A percentile compares a stretch with the other conserved stretches of the same genome.
phyloP scores from a whole-genome alignment of 1,140 invertebrate species.

The Mamestra configurata region DNA sequence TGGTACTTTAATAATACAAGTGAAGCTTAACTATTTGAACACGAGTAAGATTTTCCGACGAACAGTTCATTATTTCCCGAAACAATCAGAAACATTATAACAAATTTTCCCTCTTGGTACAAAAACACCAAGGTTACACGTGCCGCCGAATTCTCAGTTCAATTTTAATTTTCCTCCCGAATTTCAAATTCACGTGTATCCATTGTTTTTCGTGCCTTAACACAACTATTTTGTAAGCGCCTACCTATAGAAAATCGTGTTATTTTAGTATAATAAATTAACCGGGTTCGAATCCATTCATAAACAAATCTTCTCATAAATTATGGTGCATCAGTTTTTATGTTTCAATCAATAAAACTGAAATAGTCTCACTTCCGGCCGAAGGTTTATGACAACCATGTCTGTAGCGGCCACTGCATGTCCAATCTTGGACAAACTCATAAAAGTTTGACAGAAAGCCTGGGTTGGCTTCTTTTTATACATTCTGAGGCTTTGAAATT shows the following conservation, averaged over 20 bases:
- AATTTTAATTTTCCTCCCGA: slow-evolving; percentile 33
- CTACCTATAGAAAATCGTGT: slow-evolving; percentile 32
- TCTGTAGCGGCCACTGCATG: slow-evolving; percentile 52
- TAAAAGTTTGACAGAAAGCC: slow-evolving; percentile 39
- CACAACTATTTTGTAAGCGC: slow-evolving; percentile 32
- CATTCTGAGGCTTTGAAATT: slow-evolving; percentile 25
- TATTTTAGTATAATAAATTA: slow-evolving; percentile 55
- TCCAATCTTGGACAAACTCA: slow-evolving; percentile 40
- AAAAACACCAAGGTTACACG: slow-evolving; percentile 28
- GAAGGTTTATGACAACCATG: slow-evolving; percentile 63
- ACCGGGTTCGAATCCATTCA: slow-evolving; percentile 47
- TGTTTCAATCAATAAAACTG: slow-evolving; percentile 70
- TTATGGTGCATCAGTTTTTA: slow-evolving; percentile 57
- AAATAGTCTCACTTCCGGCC: slow-evolving; percentile 65
- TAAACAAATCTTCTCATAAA: slow-evolving; percentile 62
- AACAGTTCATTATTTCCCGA: slow-evolving; percentile 8
- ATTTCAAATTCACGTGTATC: slow-evolving; percentile 28
- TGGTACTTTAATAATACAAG: background rate
- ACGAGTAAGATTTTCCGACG: background rate
- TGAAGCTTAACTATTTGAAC: background rate
- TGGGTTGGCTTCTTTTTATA: slow-evolving; percentile 35
- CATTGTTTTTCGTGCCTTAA: slow-evolving; percentile 32
- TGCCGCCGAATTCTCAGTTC: slow-evolving; percentile 25
- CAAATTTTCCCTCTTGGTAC: slow-evolving; percentile 42
- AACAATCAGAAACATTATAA: slow-evolving; percentile 42